phyloP scores from a whole-genome alignment of 2,113 vertebrate genomes.

The Nannobrachium achirus region DNA sequence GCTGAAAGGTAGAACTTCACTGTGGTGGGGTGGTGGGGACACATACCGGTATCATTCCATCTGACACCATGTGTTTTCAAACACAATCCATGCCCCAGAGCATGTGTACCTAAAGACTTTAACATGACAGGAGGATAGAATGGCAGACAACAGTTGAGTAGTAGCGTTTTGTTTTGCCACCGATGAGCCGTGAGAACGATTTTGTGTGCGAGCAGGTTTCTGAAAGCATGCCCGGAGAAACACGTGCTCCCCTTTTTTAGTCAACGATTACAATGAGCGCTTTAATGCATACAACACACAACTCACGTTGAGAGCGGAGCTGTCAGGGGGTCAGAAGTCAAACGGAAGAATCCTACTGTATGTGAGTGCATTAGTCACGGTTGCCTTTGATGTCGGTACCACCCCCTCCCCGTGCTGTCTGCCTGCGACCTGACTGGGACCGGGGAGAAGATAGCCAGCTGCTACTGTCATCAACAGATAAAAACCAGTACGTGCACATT shows the following conservation, averaged over 20 bases:
- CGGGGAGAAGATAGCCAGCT: slow-evolving; percentile 35
- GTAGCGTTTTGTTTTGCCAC: too few species aligned
- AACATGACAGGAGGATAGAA: too few species aligned
- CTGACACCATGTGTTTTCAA: too few species aligned
- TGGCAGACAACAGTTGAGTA: too few species aligned
- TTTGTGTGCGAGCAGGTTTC: background rate
- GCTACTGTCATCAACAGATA: slow-evolving; percentile 49
- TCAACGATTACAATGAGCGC: background rate
- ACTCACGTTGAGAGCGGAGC: background rate
- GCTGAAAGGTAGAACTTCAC: too few species aligned
- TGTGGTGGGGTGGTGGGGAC: too few species aligned
- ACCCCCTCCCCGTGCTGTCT: background rate
- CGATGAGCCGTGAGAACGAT: too few species aligned
- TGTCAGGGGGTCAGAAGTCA: slow-evolving; percentile 32
- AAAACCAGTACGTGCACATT: background rate
- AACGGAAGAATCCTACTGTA: slow-evolving; percentile 25
- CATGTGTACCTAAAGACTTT: too few species aligned
- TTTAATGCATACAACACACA: slow-evolving; percentile 40
- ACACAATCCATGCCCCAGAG: too few species aligned
- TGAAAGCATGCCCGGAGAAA: background rate
- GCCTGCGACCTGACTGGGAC: slow-evolving; percentile 29
- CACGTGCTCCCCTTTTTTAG: background rate
- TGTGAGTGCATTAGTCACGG: slow-evolving; percentile 25
- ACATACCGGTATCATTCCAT: too few species aligned
- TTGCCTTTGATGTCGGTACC: slow-evolving; percentile 59